Percentiles rank a stretch among this genome's conserved stretches.
phyloP scores from a whole-genome alignment of 2,113 vertebrate genomes.

The Ranitomeya imitator region DNA sequence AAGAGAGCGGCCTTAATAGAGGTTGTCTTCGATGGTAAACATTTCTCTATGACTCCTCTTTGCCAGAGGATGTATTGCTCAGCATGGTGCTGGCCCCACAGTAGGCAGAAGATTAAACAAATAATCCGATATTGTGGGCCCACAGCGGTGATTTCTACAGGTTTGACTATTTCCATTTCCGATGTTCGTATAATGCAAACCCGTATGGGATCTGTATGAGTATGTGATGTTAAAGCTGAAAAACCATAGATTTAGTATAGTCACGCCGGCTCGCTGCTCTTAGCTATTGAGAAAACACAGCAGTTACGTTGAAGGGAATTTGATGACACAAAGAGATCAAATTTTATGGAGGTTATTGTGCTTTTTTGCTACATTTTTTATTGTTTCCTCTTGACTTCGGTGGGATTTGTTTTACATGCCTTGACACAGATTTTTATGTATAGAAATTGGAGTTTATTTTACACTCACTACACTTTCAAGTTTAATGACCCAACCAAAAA shows the following conservation, averaged over 20 bases:
- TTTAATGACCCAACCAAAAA: too few relatives aligned
- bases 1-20: neutral
- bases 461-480: too few relatives aligned
- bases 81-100: slow-evolving; percentile 5
- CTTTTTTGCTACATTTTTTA: too few relatives aligned
- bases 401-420: too few relatives aligned
- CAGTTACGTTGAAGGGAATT: too few relatives aligned
- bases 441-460: too few relatives aligned
- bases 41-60: slow-evolving; percentile 6
- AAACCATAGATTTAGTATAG: neutral
- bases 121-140: slow-evolving; percentile 19
- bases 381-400: too few relatives aligned
- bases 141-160: neutral
- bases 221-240: neutral
- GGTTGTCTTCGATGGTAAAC: neutral
- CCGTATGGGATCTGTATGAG: neutral
- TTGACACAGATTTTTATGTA: too few relatives aligned
- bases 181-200: neutral
- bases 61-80: slow-evolving; percentile 36
- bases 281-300: too few relatives aligned
- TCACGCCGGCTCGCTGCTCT: too few relatives aligned
- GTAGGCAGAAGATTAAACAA: slow-evolving; percentile 27
- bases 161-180: neutral
- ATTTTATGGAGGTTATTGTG: too few relatives aligned
- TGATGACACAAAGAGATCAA: too few relatives aligned